Base-by-base conservation (phyloP, 2,113 vertebrate genomes). In the Naja naja region DNA sequence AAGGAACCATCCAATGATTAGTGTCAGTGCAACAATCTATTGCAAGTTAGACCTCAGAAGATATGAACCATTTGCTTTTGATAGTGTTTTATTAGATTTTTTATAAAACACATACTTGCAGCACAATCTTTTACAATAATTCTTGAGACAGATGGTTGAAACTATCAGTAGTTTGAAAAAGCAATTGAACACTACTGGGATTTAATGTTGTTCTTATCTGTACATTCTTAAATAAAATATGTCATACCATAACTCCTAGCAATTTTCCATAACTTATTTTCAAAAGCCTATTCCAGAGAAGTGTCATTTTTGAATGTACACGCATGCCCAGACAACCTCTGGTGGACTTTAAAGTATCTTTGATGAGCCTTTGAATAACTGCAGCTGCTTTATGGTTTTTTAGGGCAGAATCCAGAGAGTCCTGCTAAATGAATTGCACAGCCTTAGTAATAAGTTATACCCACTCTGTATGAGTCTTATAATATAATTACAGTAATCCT, bases 391-490 rank as follows among this genome's bases (percentile, higher is more conserved):
- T 22, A 43, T 43, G 18, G 18, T 3, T 43, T 81, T 58, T 81
- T 43, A 81, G 34, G 18, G 18, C 74, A 22, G 74, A 39, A 43
- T 81, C 74, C 74, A 43, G 74, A 43, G 34, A 20, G 74, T 3
- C 74, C 34, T 81, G 34, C 9, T 81, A 34, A 81, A 43, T 81
- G 74, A 81, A 81, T 43, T 81, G 34, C 34, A 81, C 34, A 43
- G n/a, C 18, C 34, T 81, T 43, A 43, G 23, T 0, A 0, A 3
- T 89, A 10, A 0, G 3, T 10, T 20, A 18, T 9, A 27, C 27
- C n/a, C 2, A n/a, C 22, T 5, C 54, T 9, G 14, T 47, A 20
- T 9, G 88, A 89, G 16, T 0, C 0, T 0, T 30, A 0, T 55
- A 34, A 81, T 43, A 5, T 3, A 87, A 0, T 2, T 27, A 81